These are phyloP conservation scores for Crossocerus cetratus DNA, from an alignment of 2,888 invertebrate species.

Conservation along the genomic window DNA sequence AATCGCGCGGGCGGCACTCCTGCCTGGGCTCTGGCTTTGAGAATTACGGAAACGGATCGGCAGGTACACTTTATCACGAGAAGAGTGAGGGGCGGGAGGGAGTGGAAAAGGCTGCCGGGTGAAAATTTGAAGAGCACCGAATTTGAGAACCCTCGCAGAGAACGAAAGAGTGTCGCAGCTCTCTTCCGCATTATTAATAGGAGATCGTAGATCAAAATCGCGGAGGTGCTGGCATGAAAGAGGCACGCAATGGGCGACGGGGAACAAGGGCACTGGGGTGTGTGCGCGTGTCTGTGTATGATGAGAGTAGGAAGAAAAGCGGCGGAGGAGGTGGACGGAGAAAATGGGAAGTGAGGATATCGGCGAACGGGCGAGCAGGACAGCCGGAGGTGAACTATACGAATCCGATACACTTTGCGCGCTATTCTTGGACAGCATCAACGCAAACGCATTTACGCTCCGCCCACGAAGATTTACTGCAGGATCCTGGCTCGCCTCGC, in stretches of 20 bases:
- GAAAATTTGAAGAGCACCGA: no score
- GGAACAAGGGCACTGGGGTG: not conserved
- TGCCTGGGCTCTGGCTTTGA: not conserved
- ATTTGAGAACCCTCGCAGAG: no score
- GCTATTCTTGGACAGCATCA: conserved; percentile 51
- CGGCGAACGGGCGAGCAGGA: not conserved
- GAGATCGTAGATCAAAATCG: not conserved
- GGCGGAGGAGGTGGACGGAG: not conserved
- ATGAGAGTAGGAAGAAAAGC: not conserved
- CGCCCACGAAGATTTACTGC: conserved; percentile 64
- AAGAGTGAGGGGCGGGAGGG: not conserved
- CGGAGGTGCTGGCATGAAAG: not conserved
- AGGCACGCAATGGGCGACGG: not conserved
- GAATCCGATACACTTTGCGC: conserved; percentile 42
- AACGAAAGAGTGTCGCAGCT: no score
- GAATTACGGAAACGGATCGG: not conserved
- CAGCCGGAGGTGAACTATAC: conserved; percentile 15
- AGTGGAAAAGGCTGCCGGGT: not conserved
- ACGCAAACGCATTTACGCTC: conserved; percentile 53
- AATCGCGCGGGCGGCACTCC: conserved; percentile 10
- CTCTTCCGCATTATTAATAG: not conserved
- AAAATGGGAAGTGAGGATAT: not conserved
- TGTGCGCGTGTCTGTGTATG: not conserved
- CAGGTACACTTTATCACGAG: not conserved
- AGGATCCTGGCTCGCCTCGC: conserved; percentile 37